Evolutionary conservation across 2,888 invertebrate species (phyloP).

Genomic region (Zaprionus bogoriensis): DNA sequence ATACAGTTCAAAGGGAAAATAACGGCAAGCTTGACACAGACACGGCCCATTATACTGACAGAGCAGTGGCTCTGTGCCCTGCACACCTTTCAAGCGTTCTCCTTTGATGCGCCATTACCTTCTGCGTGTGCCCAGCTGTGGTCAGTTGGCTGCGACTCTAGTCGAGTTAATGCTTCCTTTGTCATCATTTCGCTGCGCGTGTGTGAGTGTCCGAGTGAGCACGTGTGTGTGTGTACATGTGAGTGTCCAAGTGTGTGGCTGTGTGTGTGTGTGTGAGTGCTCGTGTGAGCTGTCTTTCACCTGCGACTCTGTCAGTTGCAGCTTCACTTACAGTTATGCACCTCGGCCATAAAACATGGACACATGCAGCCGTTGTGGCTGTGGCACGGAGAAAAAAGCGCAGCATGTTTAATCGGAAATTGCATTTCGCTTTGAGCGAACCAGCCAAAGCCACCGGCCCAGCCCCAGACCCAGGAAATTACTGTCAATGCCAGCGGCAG

Average conservation of each 20-base stretch:
- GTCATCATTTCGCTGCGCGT: constrained; percentile 19
- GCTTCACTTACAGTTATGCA: constrained; percentile 38
- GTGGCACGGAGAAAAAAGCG: not conserved
- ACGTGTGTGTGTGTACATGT: not conserved
- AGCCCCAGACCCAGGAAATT: constrained; percentile 73
- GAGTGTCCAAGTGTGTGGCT: not conserved
- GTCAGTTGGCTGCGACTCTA: constrained; percentile 22
- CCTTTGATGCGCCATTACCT: constrained; percentile 23
- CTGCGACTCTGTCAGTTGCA: constrained; percentile 5
- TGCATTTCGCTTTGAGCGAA: constrained; percentile 69
- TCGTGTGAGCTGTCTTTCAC: constrained; percentile 1
- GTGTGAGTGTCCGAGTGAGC: not conserved
- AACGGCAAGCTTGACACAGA: no score
- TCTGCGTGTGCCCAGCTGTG: constrained; percentile 20
- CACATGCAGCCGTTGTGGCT: constrained; percentile 37
- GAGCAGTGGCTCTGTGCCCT: no score
- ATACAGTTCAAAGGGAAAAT: not conserved
- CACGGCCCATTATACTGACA: not conserved
- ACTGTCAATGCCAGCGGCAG: constrained; percentile 43
- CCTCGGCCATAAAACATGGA: constrained; percentile 45
- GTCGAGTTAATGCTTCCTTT: constrained; percentile 26
- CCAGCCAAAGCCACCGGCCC: no score
- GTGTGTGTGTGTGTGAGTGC: constrained; percentile 3
- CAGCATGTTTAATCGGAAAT: constrained; percentile 62
- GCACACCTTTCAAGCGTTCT: constrained; percentile 4